phyloP scores from a whole-genome alignment of 2,888 invertebrate genomes.

The Chamaedrilus cognettii region DNA sequence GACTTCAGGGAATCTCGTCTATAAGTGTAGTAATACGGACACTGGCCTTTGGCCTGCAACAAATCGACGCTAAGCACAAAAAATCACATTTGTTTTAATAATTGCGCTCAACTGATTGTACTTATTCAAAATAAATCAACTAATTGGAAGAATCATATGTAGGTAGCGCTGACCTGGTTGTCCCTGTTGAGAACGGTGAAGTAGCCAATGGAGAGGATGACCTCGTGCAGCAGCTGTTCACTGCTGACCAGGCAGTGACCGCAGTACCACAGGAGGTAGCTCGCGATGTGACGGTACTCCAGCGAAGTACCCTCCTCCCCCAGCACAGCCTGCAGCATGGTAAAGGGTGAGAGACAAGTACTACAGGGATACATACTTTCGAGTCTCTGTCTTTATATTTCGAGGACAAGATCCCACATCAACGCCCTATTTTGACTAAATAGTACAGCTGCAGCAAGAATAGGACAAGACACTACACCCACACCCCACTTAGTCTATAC shows the following conservation, averaged over 20 bases:
- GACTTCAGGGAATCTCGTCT: no score
- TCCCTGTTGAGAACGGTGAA: conserved; percentile 78
- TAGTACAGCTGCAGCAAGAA: no score
- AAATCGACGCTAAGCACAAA: no score
- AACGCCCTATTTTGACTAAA: no score
- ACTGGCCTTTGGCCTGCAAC: background rate
- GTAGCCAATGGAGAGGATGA: conserved; percentile 80
- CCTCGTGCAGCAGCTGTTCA: conserved; percentile 74
- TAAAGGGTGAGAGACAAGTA: conserved; percentile 16
- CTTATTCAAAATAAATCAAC: no score
- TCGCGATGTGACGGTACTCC: conserved; percentile 84
- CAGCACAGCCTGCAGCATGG: conserved; percentile 65
- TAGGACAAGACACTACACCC: no score
- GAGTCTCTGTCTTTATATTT: background rate
- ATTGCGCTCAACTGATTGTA: no score
- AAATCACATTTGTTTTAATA: no score
- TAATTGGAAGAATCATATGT: no score
- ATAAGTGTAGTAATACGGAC: no score
- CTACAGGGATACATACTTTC: background rate
- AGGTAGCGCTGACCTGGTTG: conserved; percentile 68
- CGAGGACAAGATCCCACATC: no score
- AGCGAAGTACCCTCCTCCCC: conserved; percentile 83
- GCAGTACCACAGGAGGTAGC: conserved; percentile 74
- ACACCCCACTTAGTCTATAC: no score
- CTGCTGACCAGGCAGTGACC: conserved; percentile 42